Base-by-base conservation (phyloP, 2,888 invertebrate genomes). In the Notodonta ziczac region DNA sequence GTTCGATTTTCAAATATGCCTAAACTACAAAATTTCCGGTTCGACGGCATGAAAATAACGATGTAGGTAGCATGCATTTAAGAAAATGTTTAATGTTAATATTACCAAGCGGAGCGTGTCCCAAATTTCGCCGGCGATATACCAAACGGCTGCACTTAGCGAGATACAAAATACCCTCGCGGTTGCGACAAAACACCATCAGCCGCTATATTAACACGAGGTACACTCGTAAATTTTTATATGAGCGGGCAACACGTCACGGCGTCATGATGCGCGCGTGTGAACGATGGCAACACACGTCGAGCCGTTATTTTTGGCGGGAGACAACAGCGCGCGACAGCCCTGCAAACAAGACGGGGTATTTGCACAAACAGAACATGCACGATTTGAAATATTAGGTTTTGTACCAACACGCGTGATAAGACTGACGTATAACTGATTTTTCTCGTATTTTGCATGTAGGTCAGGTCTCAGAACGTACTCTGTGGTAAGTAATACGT, bases 191-290 rank as follows among this genome's bases (percentile, higher is more conserved):
- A 55, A 68, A 63, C 59, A 58, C 68, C 72, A 70, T 73, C 75
- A 70, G 66, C 67, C 73, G 62, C 66, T 61, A 67, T 81, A 83
- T 85, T 84, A 84, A 82, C 85, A 84, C 85, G 80, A 77, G 76
- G 74, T 73, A 80, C 80, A 76, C 67, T 87, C 87, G 84, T 89
- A 88, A 89, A 84, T 88, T 88, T 89, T 89, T 88, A 89, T 87
- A 85, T 80, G 81, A 81, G 80, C 83, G 72, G 16, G 50, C n/a
- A 75, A 81, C 84, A 83, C 84, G 85, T 82, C 85, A 85, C 77
- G 63, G 76, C 76, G 83, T 76, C 82, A 82, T 84, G 81, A 80
- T 73, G 76, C 73, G 76, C 69, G 73, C 72, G 72, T 77, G 76
- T 75, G 77, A 80, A 76, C 75, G 81, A 70, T 66, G 76, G 78